phyloP scores from a whole-genome alignment of 2,797 vertebrate species.

The Sebastiscus tertius region DNA sequence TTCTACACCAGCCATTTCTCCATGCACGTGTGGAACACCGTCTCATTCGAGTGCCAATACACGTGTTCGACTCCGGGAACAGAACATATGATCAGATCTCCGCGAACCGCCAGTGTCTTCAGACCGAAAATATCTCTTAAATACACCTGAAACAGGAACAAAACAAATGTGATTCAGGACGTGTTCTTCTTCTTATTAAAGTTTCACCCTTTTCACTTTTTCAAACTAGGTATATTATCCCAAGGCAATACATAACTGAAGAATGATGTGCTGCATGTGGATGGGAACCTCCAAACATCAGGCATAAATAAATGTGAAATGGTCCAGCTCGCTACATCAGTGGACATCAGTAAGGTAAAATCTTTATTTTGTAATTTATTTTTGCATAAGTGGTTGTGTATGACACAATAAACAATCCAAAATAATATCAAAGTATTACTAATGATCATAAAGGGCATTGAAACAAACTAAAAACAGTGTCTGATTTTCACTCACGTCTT shows the following conservation, averaged over 20 bases:
- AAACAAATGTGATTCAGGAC: fast-evolving
- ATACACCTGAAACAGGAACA: constrained; percentile 80
- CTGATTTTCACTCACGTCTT: constrained; percentile 83
- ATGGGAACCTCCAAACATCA: no score
- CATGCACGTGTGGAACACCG: constrained; percentile 87
- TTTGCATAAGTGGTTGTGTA: neutral
- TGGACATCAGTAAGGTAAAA: no score
- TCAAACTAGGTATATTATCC: neutral
- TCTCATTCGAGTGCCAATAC: constrained; percentile 91
- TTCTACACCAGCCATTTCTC: constrained; percentile 89
- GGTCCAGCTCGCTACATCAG: no score
- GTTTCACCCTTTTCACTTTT: neutral
- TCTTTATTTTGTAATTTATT: no score
- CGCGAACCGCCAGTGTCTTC: constrained; percentile 87
- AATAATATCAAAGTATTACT: neutral
- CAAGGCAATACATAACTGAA: neutral
- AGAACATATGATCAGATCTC: constrained; percentile 84
- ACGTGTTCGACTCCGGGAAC: constrained; percentile 86
- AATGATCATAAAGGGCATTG: neutral
- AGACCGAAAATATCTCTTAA: constrained; percentile 88
- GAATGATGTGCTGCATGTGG: no score
- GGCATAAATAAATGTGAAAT: no score
- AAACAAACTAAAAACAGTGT: neutral
- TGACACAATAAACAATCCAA: neutral
- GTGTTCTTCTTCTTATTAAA: neutral